These are phyloP conservation scores for Muscina levida DNA, from an alignment of 2,888 invertebrate genomes.

Conservation along the genomic window DNA sequence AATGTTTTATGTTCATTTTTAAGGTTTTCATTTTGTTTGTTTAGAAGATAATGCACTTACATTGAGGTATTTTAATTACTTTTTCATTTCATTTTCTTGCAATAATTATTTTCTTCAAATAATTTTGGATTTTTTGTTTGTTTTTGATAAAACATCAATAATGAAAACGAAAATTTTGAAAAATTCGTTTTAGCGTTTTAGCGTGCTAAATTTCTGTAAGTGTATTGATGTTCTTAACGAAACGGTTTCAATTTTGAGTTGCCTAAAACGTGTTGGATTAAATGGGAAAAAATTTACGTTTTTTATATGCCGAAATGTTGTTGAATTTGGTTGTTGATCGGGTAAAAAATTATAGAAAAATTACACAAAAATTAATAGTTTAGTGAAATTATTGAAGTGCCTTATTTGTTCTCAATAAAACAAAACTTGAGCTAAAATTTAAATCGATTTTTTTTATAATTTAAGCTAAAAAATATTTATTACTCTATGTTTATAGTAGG, in stretches of 20 bases:
- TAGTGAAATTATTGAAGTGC: slow-evolving; percentile 49
- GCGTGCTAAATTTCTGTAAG: slow-evolving; percentile 57
- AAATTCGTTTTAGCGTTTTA: neutral
- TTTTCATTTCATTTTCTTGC: slow-evolving; percentile 67
- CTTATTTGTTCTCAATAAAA: slow-evolving; percentile 48
- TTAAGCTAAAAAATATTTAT: slow-evolving; percentile 65
- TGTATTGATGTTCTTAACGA: slow-evolving; percentile 61
- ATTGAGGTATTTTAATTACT: slow-evolving; percentile 74
- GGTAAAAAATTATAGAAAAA: slow-evolving; percentile 21
- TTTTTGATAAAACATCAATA: slow-evolving; percentile 9
- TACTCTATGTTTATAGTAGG: slow-evolving; percentile 61
- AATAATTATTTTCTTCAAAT: slow-evolving; percentile 25
- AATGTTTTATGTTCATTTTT: slow-evolving; percentile 42
- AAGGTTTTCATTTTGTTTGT: slow-evolving; percentile 53
- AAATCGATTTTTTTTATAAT: slow-evolving; percentile 47
- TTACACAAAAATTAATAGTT: neutral
- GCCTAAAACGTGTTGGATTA: slow-evolving; percentile 56
- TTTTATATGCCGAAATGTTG: slow-evolving; percentile 72
- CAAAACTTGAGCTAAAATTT: slow-evolving; percentile 62
- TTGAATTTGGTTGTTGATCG: slow-evolving; percentile 45
- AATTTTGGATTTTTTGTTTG: slow-evolving; percentile 30
- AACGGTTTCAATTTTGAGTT: slow-evolving; percentile 69
- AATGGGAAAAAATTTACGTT: slow-evolving; percentile 47
- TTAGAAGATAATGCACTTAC: slow-evolving; percentile 76
- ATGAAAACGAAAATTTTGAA: slow-evolving; percentile 8